Evolutionary conservation across 2,888 invertebrate genomes (phyloP).

Genomic region (Epistrophe grossulariae): DNA sequence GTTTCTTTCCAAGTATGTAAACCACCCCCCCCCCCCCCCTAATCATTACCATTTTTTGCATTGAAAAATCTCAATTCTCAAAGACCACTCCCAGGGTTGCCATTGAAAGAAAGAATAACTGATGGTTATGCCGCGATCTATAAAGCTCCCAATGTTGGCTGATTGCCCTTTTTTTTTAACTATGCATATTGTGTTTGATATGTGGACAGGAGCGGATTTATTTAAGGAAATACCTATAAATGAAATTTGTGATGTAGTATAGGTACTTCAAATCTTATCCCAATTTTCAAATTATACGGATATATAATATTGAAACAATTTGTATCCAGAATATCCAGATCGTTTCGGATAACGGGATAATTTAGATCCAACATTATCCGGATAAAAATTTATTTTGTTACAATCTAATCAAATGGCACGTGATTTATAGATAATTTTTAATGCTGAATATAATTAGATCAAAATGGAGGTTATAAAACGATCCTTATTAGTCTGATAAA

Average conservation of each 20-base stretch:
- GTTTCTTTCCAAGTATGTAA: not conserved
- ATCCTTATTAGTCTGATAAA: too few relatives aligned
- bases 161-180: conserved; percentile 67
- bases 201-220: conserved; percentile 8
- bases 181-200: conserved; percentile 9
- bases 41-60: conserved; percentile 17
- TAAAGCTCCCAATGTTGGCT: conserved; percentile 58
- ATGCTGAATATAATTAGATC: too few relatives aligned
- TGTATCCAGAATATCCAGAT: too few relatives aligned
- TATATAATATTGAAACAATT: too few relatives aligned
- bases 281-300: too few relatives aligned
- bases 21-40: not conserved
- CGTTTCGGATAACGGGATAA: too few relatives aligned
- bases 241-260: not conserved
- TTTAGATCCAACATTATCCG: too few relatives aligned
- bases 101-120: conserved; percentile 57
- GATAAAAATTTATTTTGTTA: too few relatives aligned
- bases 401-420: too few relatives aligned
- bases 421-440: too few relatives aligned
- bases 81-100: conserved; percentile 38
- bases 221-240: not conserved
- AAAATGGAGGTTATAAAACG: too few relatives aligned
- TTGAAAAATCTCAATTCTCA: conserved; percentile 63
- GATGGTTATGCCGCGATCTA: conserved; percentile 62
- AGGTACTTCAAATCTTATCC: too few relatives aligned